Evolutionary conservation across 2,113 vertebrate genomes (phyloP), one percentile per base, ranked within the genome.

Genomic region (Sorex fumeus): DNA sequence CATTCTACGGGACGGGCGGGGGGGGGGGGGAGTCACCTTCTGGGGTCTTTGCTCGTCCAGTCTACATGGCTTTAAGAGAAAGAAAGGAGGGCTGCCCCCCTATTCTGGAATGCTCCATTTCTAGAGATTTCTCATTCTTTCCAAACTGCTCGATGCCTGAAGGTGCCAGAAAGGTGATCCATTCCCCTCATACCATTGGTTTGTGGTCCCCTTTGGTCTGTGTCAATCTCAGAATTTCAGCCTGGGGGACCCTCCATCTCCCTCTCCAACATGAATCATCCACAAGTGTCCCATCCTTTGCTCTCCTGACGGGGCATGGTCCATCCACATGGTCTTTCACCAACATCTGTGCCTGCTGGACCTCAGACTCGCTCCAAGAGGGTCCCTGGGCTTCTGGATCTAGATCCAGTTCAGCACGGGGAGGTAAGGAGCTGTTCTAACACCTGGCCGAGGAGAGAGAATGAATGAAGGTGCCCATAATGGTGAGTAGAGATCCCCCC

Each of bases 331-430:
- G 40, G 40, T 40, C 4, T 40, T 7, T 40, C 40, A 40, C 40
- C 40, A 40, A 7, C 40, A 87, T 88, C 91, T 91, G 76, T 86
- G 72, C n/a, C 32, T 47, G 6, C 43, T 77, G 79, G 50, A 91
- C 70, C 50, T 76, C 66, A 88, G 15, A 85, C 66, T 62, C 82
- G 81, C 66, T 28, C 30, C 60, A 82, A 95, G 74, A 90, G 25
- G 21, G 66, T 76, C 19, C 60, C 27, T 84, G 23, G 43, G 77
- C 66, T 95, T 93, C 40, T 66, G 81, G 82, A 45, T 76, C 75
- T 64, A 27, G 90, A 78, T 94, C 66, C 77, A 43, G 80, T 64
- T 69, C 34, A 3, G 16, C 43, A 32, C 6, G 62, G 34, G 8
- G 21, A 80, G 47, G 69, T 75, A 74, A 36, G 71, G 64, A 45